These are phyloP conservation scores for Channallabes apus DNA, from an alignment of 2,797 vertebrate genomes.

Conservation along the genomic window DNA sequence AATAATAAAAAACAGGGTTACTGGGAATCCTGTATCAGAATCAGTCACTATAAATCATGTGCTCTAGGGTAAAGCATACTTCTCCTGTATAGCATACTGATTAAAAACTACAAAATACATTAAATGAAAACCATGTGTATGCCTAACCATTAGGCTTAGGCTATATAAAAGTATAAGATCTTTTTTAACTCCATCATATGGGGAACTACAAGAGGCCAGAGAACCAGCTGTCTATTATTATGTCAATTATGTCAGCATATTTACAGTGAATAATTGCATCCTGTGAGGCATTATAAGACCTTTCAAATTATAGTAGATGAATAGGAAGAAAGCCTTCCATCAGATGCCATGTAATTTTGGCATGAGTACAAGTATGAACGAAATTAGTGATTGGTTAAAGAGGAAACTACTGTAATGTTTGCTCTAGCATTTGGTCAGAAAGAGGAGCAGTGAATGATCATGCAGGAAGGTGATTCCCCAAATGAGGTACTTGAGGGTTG, in stretches of 20 bases:
- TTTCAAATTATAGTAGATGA: conserved; percentile 56
- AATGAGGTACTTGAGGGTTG: neutral
- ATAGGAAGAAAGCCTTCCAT: conserved; percentile 62
- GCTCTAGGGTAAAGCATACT: neutral
- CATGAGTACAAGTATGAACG: conserved; percentile 5
- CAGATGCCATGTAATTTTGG: conserved; percentile 53
- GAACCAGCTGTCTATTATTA: conserved; percentile 58
- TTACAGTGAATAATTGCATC: conserved; percentile 74
- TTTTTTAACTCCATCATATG: neutral
- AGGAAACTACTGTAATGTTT: conserved; percentile 56
- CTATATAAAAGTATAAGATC: neutral
- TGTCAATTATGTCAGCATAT: conserved; percentile 71
- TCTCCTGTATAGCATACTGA: no score
- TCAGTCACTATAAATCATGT: neutral
- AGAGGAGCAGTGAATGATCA: neutral
- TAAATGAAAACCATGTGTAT: neutral
- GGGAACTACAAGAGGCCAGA: conserved; percentile 58
- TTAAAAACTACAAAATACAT: neutral
- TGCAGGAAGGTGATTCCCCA: neutral
- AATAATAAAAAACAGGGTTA: neutral
- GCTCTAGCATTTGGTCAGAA: neutral
- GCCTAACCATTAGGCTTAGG: neutral
- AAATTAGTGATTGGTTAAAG: conserved; percentile 57
- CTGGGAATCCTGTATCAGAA: neutral
- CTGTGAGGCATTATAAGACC: conserved; percentile 71